Evolutionary conservation across 2,888 invertebrate genomes (phyloP).

Genomic region (Cyaniris semiargus): DNA sequence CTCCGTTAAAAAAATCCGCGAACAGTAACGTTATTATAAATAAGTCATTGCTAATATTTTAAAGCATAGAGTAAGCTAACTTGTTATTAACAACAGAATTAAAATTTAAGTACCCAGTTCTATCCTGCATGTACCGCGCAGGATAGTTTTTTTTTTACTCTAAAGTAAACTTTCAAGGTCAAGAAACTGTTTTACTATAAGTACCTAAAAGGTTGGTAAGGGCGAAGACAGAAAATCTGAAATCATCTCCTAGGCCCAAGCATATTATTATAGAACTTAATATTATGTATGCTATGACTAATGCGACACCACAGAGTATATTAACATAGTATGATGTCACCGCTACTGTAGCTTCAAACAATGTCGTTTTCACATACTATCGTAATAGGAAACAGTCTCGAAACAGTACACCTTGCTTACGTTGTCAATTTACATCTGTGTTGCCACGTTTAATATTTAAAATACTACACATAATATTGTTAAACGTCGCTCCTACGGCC

Average conservation of each 20-base stretch:
- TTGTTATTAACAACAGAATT: too few species aligned
- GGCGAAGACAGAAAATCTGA: not conserved
- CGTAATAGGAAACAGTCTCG: not conserved
- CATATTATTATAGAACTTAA: not conserved
- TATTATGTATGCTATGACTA: not conserved
- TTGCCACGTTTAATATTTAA: too few species aligned
- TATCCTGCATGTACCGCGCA: too few species aligned
- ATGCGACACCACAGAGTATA: not conserved
- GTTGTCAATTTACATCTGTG: conserved; percentile 16
- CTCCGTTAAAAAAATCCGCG: too few species aligned
- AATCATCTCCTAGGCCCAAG: not conserved
- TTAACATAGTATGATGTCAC: conserved; percentile 3
- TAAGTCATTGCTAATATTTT: too few species aligned
- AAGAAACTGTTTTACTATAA: too few species aligned
- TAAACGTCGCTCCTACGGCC: not conserved
- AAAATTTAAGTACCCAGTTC: too few species aligned
- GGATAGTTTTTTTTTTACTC: too few species aligned
- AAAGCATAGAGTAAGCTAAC: too few species aligned
- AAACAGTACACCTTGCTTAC: conserved; percentile 1
- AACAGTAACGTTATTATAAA: too few species aligned
- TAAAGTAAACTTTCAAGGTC: too few species aligned
- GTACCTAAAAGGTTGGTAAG: too few species aligned
- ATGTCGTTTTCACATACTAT: not conserved
- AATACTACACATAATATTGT: not conserved
- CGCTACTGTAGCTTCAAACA: not conserved